Evolutionary conservation across 1,140 invertebrate genomes (phyloP), one percentile per base, ranked within the genome.

Genomic region (Magallana ariakensis): DNA sequence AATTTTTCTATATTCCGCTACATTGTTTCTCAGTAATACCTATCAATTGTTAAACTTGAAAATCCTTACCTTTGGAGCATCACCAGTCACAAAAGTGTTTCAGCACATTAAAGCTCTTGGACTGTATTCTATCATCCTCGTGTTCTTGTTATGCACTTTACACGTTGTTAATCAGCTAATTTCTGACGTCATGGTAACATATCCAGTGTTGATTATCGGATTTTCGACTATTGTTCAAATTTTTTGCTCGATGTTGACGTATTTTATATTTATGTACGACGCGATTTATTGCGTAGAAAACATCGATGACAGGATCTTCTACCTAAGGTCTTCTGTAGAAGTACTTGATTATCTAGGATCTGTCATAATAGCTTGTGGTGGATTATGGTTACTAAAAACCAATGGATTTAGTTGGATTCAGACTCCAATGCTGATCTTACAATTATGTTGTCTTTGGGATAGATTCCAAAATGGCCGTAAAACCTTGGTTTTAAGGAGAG

Each of bases 401-500:
- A 53, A 54, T 7, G 53, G n/a, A 55, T 82, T 54, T 16, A 82
- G 80, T 15, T 82, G 80, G 80, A 82, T 82, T n/a, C 53, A 82
- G 16, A 19, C 46, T n/a, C 55, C 55, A 54, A 7, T 82, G 15
- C 46, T 82, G 33, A 54, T 22, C 1, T 10, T 82, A n/a, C 80
- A 82, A 13, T 82, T 33, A 15, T 82, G 16, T 56, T 8, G 0
- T 15, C n/a, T 82, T 8, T 82, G 80, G 80, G 13, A 82, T 9
- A 16, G 53, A n/a, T 55, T 56, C 4, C 46, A 82, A 86, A 96
- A 97, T 19, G 98, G 98, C 0, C 99, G 98, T 97, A 97, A 96
- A 19, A 97, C 97, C 0, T 99, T 99, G 92, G 97, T 98, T 96
- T 98, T 98, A 92, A 95, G 98, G 0, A 95, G 97, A 15, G 97